Evolutionary conservation across 2,113 vertebrate species (phyloP).

Genomic region (Cervus canadensis): DNA sequence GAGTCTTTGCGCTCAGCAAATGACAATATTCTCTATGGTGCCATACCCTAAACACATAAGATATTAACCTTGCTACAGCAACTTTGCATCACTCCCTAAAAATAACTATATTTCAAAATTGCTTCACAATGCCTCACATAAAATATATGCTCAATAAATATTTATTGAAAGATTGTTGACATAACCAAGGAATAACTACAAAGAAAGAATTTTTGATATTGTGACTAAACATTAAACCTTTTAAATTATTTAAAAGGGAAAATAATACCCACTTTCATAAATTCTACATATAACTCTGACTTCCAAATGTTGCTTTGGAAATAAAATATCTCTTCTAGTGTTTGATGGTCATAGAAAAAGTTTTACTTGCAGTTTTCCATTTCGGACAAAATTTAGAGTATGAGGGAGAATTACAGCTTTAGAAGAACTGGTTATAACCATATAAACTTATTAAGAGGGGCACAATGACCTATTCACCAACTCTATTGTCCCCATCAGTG

Average conservation of each 20-base stretch:
- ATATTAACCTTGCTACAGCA: background rate
- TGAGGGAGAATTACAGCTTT: background rate
- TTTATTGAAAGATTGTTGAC: background rate
- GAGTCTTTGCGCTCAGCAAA: background rate
- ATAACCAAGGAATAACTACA: background rate
- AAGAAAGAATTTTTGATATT: background rate
- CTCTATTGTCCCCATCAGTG: background rate
- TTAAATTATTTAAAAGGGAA: background rate
- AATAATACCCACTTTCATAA: background rate
- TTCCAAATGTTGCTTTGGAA: background rate
- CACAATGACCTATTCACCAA: background rate
- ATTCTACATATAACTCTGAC: background rate
- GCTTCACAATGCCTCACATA: background rate
- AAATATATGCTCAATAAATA: background rate
- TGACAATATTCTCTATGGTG: background rate
- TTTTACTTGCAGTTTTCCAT: background rate
- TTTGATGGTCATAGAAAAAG: background rate
- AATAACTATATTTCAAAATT: background rate
- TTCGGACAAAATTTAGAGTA: background rate
- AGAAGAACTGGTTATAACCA: background rate
- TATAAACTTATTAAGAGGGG: background rate
- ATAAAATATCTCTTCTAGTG: background rate
- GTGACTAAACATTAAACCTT: background rate
- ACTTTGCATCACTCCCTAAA: background rate
- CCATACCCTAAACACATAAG: background rate